Evolutionary conservation across 2,797 vertebrate genomes (phyloP).

Genomic region (Natrix natrix): DNA sequence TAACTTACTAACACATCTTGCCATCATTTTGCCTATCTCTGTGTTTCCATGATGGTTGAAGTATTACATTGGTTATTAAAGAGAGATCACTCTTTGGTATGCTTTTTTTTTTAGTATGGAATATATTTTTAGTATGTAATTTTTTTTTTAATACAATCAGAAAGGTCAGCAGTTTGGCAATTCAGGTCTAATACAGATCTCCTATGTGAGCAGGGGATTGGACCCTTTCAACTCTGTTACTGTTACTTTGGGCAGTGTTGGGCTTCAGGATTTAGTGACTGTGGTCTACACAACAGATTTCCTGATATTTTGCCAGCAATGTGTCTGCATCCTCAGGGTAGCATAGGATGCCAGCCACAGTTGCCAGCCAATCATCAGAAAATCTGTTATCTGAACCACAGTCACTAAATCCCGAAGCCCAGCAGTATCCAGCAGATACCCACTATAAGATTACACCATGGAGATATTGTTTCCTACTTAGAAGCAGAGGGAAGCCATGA

Average conservation of each 20-base stretch:
- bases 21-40: not conserved
- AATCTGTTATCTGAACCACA: not conserved
- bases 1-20: not conserved
- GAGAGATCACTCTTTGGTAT: not conserved
- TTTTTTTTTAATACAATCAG: too few species aligned
- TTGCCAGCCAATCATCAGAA: not conserved
- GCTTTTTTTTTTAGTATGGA: not conserved
- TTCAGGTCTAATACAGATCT: too few species aligned
- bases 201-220: too few species aligned
- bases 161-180: too few species aligned
- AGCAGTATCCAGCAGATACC: not conserved
- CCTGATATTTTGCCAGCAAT: not conserved
- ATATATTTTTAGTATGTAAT: too few species aligned
- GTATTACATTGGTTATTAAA: not conserved
- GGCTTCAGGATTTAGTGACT: not conserved
- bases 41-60: not conserved
- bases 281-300: not conserved
- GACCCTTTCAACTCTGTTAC: too few species aligned
- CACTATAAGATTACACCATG: not conserved
- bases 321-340: not conserved
- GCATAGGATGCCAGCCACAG: not conserved
- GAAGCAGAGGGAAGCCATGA: not conserved
- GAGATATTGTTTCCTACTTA: not conserved
- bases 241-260: not conserved
- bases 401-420: not conserved